Percentiles rank a stretch among this genome's conserved stretches.
phyloP scores from a whole-genome alignment of 2,888 invertebrate species.

The Lasioglossum oenotherae region DNA sequence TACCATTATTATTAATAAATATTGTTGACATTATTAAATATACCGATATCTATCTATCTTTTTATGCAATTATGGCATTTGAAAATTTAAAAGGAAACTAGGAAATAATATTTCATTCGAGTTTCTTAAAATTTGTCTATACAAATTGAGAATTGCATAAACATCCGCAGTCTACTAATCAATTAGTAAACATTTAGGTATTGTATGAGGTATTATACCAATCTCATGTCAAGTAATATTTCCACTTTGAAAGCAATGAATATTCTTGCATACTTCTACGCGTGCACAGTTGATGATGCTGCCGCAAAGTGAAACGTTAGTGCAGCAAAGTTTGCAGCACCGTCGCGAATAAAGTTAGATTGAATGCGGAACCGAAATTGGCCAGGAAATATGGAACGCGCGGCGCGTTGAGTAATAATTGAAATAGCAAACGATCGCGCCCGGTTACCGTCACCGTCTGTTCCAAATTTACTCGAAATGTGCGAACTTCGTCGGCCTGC shows the following conservation, averaged over 20 bases:
- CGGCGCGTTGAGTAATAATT: slow-evolving; percentile 37
- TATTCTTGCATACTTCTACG: background rate
- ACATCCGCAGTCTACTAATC: too few relatives aligned
- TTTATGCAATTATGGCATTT: too few relatives aligned
- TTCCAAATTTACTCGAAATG: slow-evolving; percentile 56
- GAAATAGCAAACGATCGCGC: slow-evolving; percentile 33
- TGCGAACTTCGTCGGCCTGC: slow-evolving; percentile 37
- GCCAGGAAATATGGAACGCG: slow-evolving; percentile 17
- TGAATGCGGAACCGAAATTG: background rate
- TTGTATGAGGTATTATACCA: too few relatives aligned
- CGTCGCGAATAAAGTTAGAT: background rate
- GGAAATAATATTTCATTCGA: too few relatives aligned
- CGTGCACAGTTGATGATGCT: background rate
- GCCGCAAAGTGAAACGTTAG: background rate
- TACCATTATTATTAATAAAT: too few relatives aligned
- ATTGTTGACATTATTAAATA: too few relatives aligned
- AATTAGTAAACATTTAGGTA: too few relatives aligned
- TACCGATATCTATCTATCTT: too few relatives aligned
- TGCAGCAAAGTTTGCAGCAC: background rate
- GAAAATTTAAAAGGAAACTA: too few relatives aligned
- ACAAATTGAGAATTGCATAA: too few relatives aligned
- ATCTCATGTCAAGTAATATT: background rate
- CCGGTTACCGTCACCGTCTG: slow-evolving; percentile 27
- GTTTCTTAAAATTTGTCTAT: too few relatives aligned
- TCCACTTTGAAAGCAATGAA: background rate